phyloP scores from a whole-genome alignment of 2,113 vertebrate species.

The Petromus typicus region DNA sequence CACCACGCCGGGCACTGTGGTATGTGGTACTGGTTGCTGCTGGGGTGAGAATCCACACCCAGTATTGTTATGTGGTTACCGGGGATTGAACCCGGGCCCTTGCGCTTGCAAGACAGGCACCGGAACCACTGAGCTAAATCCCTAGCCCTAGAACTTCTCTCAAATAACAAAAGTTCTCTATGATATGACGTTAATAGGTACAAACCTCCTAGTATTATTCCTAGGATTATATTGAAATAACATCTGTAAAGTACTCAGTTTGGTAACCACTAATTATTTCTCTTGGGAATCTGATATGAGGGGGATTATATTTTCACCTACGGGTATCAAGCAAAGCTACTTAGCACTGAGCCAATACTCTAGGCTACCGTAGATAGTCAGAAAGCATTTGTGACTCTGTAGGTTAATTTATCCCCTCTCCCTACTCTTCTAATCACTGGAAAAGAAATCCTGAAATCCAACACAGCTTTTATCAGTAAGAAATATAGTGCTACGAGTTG shows the following conservation, averaged over 20 bases:
- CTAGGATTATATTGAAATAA: background rate
- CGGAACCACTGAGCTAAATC: too few relatives aligned
- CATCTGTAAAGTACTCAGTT: background rate
- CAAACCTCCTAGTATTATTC: background rate
- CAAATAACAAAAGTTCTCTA: background rate
- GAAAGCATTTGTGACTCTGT: constrained; percentile 19
- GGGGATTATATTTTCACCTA: background rate
- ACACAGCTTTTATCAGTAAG: background rate
- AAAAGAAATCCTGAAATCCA: constrained; percentile 6
- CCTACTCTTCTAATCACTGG: background rate
- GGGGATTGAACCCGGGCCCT: too few relatives aligned
- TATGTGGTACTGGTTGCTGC: too few relatives aligned
- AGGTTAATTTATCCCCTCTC: background rate
- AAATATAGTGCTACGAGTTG: background rate
- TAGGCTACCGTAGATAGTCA: background rate
- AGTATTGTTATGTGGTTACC: too few relatives aligned
- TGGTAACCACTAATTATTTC: constrained; percentile 12
- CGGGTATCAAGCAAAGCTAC: background rate
- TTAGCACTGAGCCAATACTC: background rate
- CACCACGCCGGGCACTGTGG: too few relatives aligned
- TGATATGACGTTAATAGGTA: constrained; percentile 1
- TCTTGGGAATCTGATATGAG: constrained; percentile 13
- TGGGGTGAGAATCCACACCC: too few relatives aligned
- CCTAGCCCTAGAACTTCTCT: too few relatives aligned
- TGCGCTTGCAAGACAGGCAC: too few relatives aligned